Percentiles rank a stretch among this genome's conserved stretches.
These are phyloP conservation scores for Schizopygopsis pylzovi DNA, from an alignment of 2,797 vertebrate genomes.

Conservation along the genomic window DNA sequence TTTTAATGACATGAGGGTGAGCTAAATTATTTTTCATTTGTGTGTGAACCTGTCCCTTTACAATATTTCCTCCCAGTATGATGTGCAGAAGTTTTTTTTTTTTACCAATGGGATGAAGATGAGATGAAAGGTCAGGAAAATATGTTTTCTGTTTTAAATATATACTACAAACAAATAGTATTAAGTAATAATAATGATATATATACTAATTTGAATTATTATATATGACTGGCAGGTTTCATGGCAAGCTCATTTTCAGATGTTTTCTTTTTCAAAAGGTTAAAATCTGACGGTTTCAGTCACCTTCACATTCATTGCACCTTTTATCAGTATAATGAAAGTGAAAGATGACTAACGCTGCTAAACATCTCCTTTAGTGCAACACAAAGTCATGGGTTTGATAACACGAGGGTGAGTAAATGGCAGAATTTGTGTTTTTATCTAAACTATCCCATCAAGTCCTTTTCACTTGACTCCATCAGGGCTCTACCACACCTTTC, in stretches of 20 bases:
- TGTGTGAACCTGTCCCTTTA: neutral
- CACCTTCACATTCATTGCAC: neutral
- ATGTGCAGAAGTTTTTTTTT: neutral
- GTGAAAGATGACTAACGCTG: neutral
- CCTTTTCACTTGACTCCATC: neutral
- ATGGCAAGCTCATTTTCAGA: neutral
- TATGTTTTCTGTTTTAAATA: neutral
- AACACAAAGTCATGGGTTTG: neutral
- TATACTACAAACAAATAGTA: neutral
- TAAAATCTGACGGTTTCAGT: neutral
- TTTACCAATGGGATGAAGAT: neutral
- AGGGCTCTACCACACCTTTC: neutral
- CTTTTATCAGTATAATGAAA: constrained; percentile 14
- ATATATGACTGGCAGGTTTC: neutral
- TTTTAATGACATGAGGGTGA: too few relatives aligned
- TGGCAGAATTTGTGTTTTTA: neutral
- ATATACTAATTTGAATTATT: neutral
- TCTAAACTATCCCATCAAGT: neutral
- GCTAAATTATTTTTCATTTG: too few relatives aligned
- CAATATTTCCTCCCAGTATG: neutral
- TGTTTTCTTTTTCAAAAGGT: neutral
- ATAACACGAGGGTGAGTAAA: neutral
- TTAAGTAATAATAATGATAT: neutral
- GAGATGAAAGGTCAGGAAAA: neutral
- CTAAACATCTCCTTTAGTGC: constrained; percentile 2